Base-by-base conservation (phyloP, 2,113 vertebrate genomes). In the Cyprinodon tularosa region DNA sequence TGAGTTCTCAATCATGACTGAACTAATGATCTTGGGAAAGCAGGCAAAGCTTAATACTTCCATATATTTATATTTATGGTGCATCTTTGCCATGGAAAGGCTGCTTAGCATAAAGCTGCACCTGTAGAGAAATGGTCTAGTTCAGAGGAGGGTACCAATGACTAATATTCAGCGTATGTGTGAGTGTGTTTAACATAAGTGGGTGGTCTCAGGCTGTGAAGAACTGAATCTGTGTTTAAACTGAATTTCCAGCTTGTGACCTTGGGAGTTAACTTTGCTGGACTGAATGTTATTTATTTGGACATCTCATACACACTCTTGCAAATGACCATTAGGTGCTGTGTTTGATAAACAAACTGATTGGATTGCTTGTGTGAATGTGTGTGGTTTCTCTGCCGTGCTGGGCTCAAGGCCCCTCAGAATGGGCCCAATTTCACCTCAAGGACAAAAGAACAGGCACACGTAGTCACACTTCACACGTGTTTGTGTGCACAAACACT, bases 341-440 rank as follows among this genome's bases (percentile, higher is more conserved):
- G 90, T 92, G 90, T 94, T 93, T 94, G 86, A 94, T 94, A 95
- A 95, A 95, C 92, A 95, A 90, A 91, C 91, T 95, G 93, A 94
- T 94, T 94, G 89, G 92, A 90, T 91, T 92, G 92, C 89, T 89
- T 87, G 88, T 79, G 84, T 86, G 89, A 90, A 89, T 80, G 90
- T 76, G 89, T 91, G 90, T 91, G 90, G 90, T 90, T 91, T 90
- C 75, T 90, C 85, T 90, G 84, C 78, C 70, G 78, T 29, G 69
- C 64, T 87, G 83, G 90, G 87, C 83, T 90, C 87, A 80, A 88
- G 89, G 92, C 77, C 84, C 73, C 76, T 87, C 29, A 78, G 57
- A 87, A 81, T 3, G 38, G 75, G 77, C 67, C 81, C 72, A 79
- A 89, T 90, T 88, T 74, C 89, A 86, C 82, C 78, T 90, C 91